Base-by-base conservation (phyloP, 2,888 invertebrate genomes). In the Phyto melanocephala region DNA sequence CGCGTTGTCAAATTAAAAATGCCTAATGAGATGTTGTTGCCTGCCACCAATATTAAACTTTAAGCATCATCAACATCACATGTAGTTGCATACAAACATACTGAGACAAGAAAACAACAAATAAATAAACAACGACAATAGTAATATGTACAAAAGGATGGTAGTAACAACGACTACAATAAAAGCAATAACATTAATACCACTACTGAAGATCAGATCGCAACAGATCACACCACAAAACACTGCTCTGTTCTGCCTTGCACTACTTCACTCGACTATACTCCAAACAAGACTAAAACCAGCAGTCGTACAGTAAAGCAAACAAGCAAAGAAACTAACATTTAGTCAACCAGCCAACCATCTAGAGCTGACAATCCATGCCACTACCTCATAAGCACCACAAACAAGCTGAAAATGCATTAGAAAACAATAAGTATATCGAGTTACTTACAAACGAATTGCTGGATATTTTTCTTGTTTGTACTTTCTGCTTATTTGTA, bases 1-100 rank as follows among this genome's bases (percentile, higher is more conserved):
- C 85, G 86, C 85, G 87, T 86, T 88, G 89, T 88, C 89, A 88
- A 88, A 88, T 88, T 88, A 88, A 88, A 89, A 88, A 87, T 87
- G 85, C 87, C 88, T 89, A 88, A 89, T 89, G 88, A 89, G 88
- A 87, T 80, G 75, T 67, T 78, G 83, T 80, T 83, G 68, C 63
- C 80, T 80, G 83, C 78, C 80, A 72, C 71, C 81, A 79, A 77
- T 81, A 70, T 79, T 75, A 75, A 84, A 80, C 60, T 71, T 81
- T 71, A 77, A 80, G 60, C 42, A 84, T 79, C 81, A 68, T 71
- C 83, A 80, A 50, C 70, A 74, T 54, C 70, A 3, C 28, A 28
- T 5, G n/a, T n/a, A n/a, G n/a, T n/a, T n/a, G 28, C 28, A 28
- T 6, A 28, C 28, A 28, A 28, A 28, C 42, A 70, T 76, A 50